phyloP scores from a whole-genome alignment of 2,113 vertebrate genomes.

The Cyanistes caeruleus region DNA sequence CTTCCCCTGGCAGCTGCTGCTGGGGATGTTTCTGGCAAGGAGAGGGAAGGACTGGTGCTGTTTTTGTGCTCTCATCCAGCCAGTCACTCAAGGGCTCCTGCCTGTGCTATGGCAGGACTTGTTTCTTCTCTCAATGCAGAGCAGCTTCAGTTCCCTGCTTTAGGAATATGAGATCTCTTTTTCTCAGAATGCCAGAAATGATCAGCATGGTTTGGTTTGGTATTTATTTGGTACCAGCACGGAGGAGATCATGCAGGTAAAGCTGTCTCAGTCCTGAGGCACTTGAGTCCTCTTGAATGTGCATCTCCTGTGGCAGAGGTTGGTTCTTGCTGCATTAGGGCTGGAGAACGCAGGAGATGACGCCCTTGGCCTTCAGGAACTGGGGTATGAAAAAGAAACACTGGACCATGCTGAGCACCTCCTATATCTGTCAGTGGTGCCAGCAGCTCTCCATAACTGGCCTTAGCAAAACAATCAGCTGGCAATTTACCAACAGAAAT shows the following conservation, averaged over 20 bases:
- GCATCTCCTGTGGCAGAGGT: neutral
- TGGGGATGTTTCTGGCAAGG: neutral
- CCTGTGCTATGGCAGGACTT: neutral
- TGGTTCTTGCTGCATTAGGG: neutral
- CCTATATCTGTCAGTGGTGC: neutral
- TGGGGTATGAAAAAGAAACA: neutral
- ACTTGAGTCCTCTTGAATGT: fast-evolving
- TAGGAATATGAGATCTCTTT: fast-evolving
- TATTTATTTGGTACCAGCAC: neutral
- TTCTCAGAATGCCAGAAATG: neutral
- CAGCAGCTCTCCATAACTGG: neutral
- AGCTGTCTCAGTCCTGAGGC: neutral
- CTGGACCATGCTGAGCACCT: neutral
- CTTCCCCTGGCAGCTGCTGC: neutral
- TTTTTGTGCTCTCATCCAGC: neutral
- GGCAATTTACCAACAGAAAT: neutral
- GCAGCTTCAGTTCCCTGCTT: neutral
- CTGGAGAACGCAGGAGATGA: fast-evolving
- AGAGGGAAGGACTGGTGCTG: neutral
- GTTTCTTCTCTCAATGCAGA: neutral
- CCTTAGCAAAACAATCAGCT: neutral
- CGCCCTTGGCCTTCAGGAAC: neutral
- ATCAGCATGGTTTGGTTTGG: neutral
- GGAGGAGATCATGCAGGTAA: neutral
- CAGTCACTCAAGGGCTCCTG: neutral